Evolutionary conservation across 2,797 vertebrate species (phyloP), one percentile per base, ranked within the genome.

Genomic region (Neosilurus hyrtlii): DNA sequence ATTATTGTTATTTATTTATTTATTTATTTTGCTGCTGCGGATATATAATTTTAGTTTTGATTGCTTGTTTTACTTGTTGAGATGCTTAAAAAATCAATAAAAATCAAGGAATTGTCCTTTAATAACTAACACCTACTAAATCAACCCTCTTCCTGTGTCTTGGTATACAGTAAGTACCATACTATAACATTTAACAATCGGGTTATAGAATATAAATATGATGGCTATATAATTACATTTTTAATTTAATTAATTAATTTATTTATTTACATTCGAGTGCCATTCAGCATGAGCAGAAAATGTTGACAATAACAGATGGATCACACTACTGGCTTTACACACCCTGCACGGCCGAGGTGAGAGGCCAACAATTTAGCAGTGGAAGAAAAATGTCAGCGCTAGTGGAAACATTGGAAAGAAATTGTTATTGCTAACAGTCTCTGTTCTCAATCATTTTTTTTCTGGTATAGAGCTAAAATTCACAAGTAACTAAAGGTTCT

Each of bases 271-370:
- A 74, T 35, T 20, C 20, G 52, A 57, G 52, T 74, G 24, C 54
- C 72, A 74, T 56, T n/a, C 52, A 56, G 52, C 9, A 73, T 54
- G 35, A 59, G 72, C n/a, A 24, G n/a, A 75, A 35, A 78, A 66
- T 61, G 54, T 43, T 70, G 74, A 83, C 65, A 59, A 24, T 78
- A 83, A 61, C 24, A 65, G 51, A 82, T 57, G 73, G 59, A 56
- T 57, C 61, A 67, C 30, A 1, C 65, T 61, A 54, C 51, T 24
- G 65, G 54, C 63, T 20, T 68, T 76, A 35, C 63, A n/a, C 81
- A 67, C 18, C 63, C n/a, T n/a, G 70, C 49, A 54, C 26, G 22
- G 80, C 43, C 16, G 2, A 70, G 16, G 52, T 82, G 72, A 54
- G 51, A 75, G 62, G 35, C 63, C 54, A 76, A 56, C 30, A 51